These are phyloP conservation scores for Apoda limacodes DNA, from an alignment of 2,888 invertebrate species.

Conservation along the genomic window DNA sequence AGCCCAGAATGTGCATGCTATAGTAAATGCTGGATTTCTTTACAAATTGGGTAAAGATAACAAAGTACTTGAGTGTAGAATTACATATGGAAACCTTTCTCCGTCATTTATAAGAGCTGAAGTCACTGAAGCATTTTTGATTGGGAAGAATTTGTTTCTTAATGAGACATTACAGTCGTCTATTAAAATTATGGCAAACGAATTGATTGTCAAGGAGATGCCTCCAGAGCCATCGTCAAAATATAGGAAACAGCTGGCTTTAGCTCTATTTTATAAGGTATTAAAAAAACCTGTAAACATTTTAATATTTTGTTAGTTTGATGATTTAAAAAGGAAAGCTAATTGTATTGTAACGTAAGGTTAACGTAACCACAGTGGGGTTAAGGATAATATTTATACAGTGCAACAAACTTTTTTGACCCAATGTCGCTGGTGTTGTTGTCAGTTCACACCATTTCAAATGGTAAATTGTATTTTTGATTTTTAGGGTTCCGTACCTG, in stretches of 20 bases:
- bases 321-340: too few species aligned
- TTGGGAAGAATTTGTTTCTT: slow-evolving; percentile 42
- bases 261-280: slow-evolving; percentile 73
- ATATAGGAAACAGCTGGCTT: slow-evolving; percentile 69
- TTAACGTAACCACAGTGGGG: too few species aligned
- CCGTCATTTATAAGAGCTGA: slow-evolving; percentile 41
- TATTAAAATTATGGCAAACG: slow-evolving; percentile 27
- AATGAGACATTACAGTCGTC: slow-evolving; percentile 44
- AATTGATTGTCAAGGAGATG: slow-evolving; percentile 29
- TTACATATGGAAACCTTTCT: slow-evolving; percentile 68
- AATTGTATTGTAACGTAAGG: too few species aligned
- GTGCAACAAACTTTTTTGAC: too few species aligned
- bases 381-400: too few species aligned
- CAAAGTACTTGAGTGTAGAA: slow-evolving; percentile 44
- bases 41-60: slow-evolving; percentile 40
- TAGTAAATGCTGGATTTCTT: slow-evolving; percentile 79
- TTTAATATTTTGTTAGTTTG: background rate
- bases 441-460: too few species aligned
- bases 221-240: slow-evolving; percentile 66
- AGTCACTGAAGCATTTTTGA: slow-evolving; percentile 52
- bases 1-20: slow-evolving; percentile 78
- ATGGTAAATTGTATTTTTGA: too few species aligned
- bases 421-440: too few species aligned
- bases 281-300: background rate
- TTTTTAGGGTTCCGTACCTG: too few species aligned